Conservation (phyloP, 2,113 vertebrate genomes). For the Anser cygnoides region DNA sequence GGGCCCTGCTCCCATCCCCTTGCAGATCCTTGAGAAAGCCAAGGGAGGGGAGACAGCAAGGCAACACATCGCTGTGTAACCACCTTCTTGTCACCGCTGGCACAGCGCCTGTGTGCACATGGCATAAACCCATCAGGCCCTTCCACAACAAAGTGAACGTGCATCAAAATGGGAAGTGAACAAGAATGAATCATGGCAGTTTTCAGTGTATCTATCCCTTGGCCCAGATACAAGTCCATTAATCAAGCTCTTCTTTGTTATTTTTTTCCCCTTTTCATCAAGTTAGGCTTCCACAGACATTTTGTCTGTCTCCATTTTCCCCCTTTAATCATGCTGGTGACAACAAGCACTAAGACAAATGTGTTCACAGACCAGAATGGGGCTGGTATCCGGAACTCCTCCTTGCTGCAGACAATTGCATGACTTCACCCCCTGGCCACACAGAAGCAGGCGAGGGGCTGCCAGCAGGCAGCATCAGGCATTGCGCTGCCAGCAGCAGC, state of each 20-base stretch:
- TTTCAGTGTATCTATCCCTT: background rate
- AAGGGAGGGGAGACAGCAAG: background rate
- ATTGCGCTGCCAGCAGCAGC: fast-evolving
- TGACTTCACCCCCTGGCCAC: constrained; percentile 29
- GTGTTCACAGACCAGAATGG: constrained; percentile 20
- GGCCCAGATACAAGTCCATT: background rate
- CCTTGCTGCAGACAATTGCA: background rate
- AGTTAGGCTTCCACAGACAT: background rate
- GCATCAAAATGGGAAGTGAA: background rate
- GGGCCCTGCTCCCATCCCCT: background rate
- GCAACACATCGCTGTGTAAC: background rate
- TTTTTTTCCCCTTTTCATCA: background rate
- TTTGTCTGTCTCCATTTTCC: background rate
- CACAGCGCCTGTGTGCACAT: fast-evolving
- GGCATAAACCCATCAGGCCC: background rate
- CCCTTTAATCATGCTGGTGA: background rate
- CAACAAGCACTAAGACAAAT: constrained; percentile 38
- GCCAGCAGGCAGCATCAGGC: background rate
- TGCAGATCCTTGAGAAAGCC: background rate
- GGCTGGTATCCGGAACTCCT: constrained; percentile 18
- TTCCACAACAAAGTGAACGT: background rate
- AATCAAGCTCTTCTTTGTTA: background rate
- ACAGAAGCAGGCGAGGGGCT: background rate
- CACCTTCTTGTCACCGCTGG: background rate
- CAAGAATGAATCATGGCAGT: background rate